A percentile compares a stretch with the other conserved stretches of the same genome.
Conservation (phyloP, 37 sponge, comb jelly and placozoan genomes). For the Axinella damicornis region DNA sequence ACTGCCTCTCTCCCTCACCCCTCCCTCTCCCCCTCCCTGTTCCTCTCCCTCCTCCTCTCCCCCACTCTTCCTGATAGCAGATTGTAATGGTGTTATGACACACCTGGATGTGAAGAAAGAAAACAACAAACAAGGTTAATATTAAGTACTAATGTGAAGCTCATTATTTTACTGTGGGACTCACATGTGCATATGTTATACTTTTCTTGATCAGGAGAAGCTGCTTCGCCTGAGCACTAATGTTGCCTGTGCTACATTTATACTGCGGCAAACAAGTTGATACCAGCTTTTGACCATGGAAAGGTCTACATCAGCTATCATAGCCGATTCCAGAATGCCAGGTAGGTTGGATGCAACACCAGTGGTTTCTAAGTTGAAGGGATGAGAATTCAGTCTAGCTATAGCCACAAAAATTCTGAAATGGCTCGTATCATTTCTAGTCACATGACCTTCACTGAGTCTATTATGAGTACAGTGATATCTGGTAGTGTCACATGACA, state of each 20-base stretch:
- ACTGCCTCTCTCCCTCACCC: too few species aligned
- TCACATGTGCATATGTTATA: too few species aligned
- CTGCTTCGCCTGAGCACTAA: slow-evolving; percentile 45
- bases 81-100: neutral
- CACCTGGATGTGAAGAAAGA: slow-evolving; percentile 37
- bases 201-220: slow-evolving; percentile 32
- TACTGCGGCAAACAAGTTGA: neutral
- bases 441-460: too few species aligned
- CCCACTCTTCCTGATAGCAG: slow-evolving; percentile 31
- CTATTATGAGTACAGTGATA: too few species aligned
- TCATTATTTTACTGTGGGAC: neutral
- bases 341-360: slow-evolving; percentile 12
- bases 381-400: too few species aligned
- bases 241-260: slow-evolving; percentile 30
- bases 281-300: neutral
- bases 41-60: too few species aligned
- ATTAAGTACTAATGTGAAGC: neutral
- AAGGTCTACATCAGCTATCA: slow-evolving; percentile 50
- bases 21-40: too few species aligned
- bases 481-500: too few species aligned
- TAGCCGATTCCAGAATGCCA: slow-evolving; percentile 44
- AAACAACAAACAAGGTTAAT: slow-evolving; percentile 22
- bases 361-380: too few species aligned
- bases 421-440: too few species aligned
- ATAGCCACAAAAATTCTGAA: too few species aligned